Evolutionary conservation across 2,797 vertebrate genomes (phyloP), one percentile per base, ranked within the genome.

Genomic region (Champsocephalus gunnari): DNA sequence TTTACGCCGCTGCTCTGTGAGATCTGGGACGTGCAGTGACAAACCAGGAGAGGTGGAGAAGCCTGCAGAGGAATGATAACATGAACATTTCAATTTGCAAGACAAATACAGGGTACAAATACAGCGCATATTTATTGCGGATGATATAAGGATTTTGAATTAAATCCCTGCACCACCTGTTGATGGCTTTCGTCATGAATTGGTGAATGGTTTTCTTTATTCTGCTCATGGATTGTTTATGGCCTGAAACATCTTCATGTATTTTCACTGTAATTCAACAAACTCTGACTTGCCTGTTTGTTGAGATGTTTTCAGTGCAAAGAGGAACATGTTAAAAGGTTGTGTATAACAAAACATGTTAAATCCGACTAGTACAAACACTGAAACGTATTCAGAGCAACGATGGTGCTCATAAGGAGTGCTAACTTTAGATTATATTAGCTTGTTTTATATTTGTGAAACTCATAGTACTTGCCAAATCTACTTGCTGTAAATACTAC

Each of bases 1-100:
- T 98, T 99, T 82, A 99, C 97, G 17, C 98, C 98, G 0, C 95
- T 99, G 53, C 97, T 99, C 83, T 99, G 98, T 76, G 98, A 99
- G 90, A 97, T 99, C 93, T 99, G 98, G 98, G 98, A 99, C 9
- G 97, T 99, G 53, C 96, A 99, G 93, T 99, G 96, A 98, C 3
- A 2, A 53, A 47, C 2, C 9, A 10, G 32, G n/a, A 48, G 32
- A 24, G 7, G 19, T 2, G 51, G 38, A 48, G 65, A 34, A 47
- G 9, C 41, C 1, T 2, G 19, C 28, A 7, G 12, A 19, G 48
- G 43, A 58, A 76, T 45, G 60, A 63, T 50, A 60, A 59, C 45
- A 45, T 21, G 59, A 53, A 89, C 80, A 69, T 66, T 76, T 78
- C 3, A 58, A 66, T 61, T 66, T 65, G 48, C 69, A 59, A 65